Percentiles rank a stretch among this genome's conserved stretches.
These are phyloP conservation scores for Austrolebias charrua DNA, from an alignment of 2,797 vertebrate species.

Conservation along the genomic window DNA sequence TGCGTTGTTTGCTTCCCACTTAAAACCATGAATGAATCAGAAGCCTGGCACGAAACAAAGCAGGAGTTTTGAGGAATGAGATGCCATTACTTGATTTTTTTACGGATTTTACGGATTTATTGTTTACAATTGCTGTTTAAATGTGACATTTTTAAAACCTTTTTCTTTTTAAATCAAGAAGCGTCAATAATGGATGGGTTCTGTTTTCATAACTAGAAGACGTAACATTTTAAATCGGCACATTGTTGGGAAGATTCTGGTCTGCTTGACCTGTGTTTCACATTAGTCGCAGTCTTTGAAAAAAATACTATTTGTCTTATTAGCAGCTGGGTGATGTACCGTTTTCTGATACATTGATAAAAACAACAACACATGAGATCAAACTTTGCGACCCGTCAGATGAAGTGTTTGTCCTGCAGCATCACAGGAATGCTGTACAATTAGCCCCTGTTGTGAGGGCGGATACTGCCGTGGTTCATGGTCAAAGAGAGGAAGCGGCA, in stretches of 20 bases:
- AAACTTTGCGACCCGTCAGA: conserved; percentile 25
- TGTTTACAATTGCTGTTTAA: conserved; percentile 11
- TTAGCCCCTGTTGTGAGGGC: conserved; percentile 75
- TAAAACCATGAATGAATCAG: background rate
- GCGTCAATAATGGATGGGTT: too few species aligned
- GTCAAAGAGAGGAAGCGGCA: conserved; percentile 70
- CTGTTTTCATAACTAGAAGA: background rate
- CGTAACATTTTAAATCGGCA: too few species aligned
- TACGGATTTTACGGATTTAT: too few species aligned
- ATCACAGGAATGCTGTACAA: conserved; percentile 74
- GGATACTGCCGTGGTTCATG: conserved; percentile 71
- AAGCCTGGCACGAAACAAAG: conserved; percentile 43
- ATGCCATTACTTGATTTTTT: conserved; percentile 26
- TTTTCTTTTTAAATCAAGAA: background rate
- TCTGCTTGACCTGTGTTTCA: too few species aligned
- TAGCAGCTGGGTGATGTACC: background rate
- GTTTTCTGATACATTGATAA: background rate
- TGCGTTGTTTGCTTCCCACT: conserved; percentile 58
- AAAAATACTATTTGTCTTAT: background rate
- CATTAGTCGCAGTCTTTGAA: too few species aligned
- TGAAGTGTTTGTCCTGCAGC: conserved; percentile 67
- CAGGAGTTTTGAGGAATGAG: conserved; percentile 35
- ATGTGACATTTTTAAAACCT: background rate
- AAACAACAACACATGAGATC: background rate
- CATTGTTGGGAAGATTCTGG: too few species aligned